Base-by-base conservation (phyloP, 2,113 vertebrate genomes). In the Apodemus sylvaticus region DNA sequence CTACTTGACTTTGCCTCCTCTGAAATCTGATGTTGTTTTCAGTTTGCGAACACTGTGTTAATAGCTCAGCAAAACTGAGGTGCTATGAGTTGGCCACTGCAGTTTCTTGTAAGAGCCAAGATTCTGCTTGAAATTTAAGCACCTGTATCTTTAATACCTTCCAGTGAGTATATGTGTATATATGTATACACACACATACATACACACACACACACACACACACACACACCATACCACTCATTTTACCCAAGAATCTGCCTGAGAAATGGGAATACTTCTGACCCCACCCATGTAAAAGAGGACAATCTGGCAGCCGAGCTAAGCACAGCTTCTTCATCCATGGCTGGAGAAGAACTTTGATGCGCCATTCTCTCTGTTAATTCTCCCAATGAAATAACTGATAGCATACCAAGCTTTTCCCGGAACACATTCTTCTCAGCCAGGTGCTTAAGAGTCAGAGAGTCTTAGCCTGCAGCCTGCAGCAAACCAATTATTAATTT, bases 401-500 rank as follows among this genome's bases (percentile, higher is more conserved):
- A 97, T 97, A 98, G 96, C 85, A 97, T 14, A 64, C 96, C 97
- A 97, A 94, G 96, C 79, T 97, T 97, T 94, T 42, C 89, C 90
- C 97, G 89, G 90, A 93, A 95, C 93, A 39, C 0, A 97, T 97
- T 97, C 94, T 89, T 98, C 97, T 97, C 96, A 24, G 12, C 70
- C 83, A 4, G 19, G 94, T 39, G 96, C 97, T 97, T 97, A 92
- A 95, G 70, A 97, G 92, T 76, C 97, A 97, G 96, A 97, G 95
- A 90, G 87, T 96, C 96, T 96, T 96, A 83, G 97, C 95, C 97
- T 95, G 92, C 39, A 14, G 93, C 94, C 94, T 16, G 4, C 83
- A 94, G 97, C 83, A 92, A 97, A 98, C 77, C 74, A 86, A 93
- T 97, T 94, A 97, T 97, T 98, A 98, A 98, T 97, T 97, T 98